Evolutionary conservation across 2,113 vertebrate species (phyloP), one percentile per base, ranked within the genome.

Genomic region (Pontoporia blainvillei): DNA sequence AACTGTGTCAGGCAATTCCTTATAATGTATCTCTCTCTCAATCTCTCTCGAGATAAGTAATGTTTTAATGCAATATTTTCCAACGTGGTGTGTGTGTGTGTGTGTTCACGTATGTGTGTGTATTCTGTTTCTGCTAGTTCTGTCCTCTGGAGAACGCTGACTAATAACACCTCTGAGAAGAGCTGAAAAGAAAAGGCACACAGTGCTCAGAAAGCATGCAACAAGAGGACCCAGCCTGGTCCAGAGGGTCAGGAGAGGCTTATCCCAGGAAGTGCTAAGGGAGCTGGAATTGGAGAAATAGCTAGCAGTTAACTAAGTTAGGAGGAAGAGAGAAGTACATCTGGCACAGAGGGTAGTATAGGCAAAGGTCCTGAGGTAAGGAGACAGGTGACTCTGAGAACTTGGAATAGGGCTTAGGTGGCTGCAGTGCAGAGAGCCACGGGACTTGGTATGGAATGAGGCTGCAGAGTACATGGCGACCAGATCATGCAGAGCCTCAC

Each of bases 401-500:
- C 7, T 0, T 21, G 72, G n/a, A n/a, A 49, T 29, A 23, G 23
- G 20, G 44, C n/a, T 66, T 9, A 9, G n/a, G n/a, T 34, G 52
- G 10, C 72, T 54, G 12, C 61, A 66, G 27, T 6, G 0, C 18
- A 44, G 64, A 23, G 46, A 54, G 9, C 52, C 57, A 0, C 0
- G 1, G 17, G 9, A 1, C 52, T 8, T 2, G 6, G 1, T 2
- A 13, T 39, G 64, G 10, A 11, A n/a, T 1, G 49, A 87, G 54
- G 44, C 54, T 3, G 3, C 14, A 0, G 62, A 25, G 7, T 12
- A 13, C 5, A 0, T 0, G 1, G 3, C 17, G 29, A 21, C 49
- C 61, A 21, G 46, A 8, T 14, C 29, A 0, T 0, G 0, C 2
- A 1, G 36, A 59, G 9, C n/a, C 4, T n/a, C 64, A 0, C 0